Conservation (phyloP, 2,888 invertebrate species). For the Chalcis sispes region DNA sequence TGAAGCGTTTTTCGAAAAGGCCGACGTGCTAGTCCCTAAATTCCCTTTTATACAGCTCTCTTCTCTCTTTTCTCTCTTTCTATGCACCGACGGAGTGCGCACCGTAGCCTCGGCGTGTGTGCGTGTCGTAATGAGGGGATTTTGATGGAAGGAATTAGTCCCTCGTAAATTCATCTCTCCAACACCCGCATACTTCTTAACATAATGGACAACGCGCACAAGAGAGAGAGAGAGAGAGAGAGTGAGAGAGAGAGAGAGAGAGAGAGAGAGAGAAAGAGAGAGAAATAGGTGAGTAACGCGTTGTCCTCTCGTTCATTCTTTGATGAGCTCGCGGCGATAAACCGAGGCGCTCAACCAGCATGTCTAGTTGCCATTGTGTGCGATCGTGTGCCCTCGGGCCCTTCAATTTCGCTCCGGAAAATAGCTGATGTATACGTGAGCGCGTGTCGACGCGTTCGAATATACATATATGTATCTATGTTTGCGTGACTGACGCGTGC, state of each 20-base stretch:
- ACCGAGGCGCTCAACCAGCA: slow-evolving; percentile 13
- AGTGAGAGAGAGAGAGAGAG: neutral
- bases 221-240: too few species aligned
- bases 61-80: neutral
- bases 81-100: neutral
- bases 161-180: slow-evolving; percentile 45
- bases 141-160: slow-evolving; percentile 51
- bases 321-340: slow-evolving; percentile 34
- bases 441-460: neutral
- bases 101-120: neutral
- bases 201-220: too few species aligned
- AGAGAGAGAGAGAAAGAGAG: slow-evolving; percentile 21
- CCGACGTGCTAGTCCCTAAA: neutral
- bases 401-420: slow-evolving; percentile 64
- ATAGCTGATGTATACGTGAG: slow-evolving; percentile 54
- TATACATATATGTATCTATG: neutral
- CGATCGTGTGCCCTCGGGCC: slow-evolving; percentile 59
- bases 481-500: slow-evolving; percentile 24
- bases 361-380: slow-evolving; percentile 13
- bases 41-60: neutral
- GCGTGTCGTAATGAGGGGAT: slow-evolving; percentile 40
- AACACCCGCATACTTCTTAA: slow-evolving; percentile 38
- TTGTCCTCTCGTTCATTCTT: neutral
- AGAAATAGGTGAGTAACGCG: slow-evolving; percentile 28
- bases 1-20: slow-evolving; percentile 6